A percentile compares a stretch with the other conserved stretches of the same genome.
These are phyloP conservation scores for Dipodomys spectabilis DNA, from an alignment of 2,113 vertebrate genomes.

Conservation along the genomic window DNA sequence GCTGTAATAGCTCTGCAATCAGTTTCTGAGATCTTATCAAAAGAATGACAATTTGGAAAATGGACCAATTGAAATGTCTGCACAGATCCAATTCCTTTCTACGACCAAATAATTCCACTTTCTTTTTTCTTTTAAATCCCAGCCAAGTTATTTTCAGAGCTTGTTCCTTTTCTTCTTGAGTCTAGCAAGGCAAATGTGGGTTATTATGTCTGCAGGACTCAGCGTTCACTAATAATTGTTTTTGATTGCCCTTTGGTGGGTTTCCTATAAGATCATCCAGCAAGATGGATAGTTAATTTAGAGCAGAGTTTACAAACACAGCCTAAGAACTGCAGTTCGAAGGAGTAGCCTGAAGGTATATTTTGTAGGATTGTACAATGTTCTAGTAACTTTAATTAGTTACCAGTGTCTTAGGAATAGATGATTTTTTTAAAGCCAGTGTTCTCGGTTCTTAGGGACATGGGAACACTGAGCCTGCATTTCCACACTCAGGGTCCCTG, in stretches of 20 bases:
- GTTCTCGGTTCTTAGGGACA: background rate
- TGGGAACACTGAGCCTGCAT: background rate
- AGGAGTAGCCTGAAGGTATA: background rate
- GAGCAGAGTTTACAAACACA: background rate
- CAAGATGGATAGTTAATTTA: slow-evolving; percentile 1
- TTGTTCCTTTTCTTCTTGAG: background rate
- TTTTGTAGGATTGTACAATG: background rate
- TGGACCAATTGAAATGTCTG: slow-evolving; percentile 33
- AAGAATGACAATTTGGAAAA: slow-evolving; percentile 57
- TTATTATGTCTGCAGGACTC: slow-evolving; percentile 7
- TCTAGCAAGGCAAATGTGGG: background rate
- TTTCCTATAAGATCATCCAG: background rate
- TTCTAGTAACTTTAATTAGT: slow-evolving; percentile 28
- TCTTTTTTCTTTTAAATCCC: slow-evolving; percentile 6
- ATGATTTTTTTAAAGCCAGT: background rate
- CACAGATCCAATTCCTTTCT: slow-evolving; percentile 43
- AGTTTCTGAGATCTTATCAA: slow-evolving; percentile 59
- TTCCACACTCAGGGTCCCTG: background rate
- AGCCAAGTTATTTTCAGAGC: background rate
- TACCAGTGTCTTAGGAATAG: slow-evolving; percentile 37
- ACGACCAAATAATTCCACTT: slow-evolving; percentile 45
- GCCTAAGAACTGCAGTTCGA: background rate
- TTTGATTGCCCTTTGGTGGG: background rate
- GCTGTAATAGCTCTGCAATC: slow-evolving; percentile 40
- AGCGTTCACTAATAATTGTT: slow-evolving; percentile 16